Evolutionary conservation across 1,140 invertebrate species (phyloP).

Genomic region (Musca domestica): DNA sequence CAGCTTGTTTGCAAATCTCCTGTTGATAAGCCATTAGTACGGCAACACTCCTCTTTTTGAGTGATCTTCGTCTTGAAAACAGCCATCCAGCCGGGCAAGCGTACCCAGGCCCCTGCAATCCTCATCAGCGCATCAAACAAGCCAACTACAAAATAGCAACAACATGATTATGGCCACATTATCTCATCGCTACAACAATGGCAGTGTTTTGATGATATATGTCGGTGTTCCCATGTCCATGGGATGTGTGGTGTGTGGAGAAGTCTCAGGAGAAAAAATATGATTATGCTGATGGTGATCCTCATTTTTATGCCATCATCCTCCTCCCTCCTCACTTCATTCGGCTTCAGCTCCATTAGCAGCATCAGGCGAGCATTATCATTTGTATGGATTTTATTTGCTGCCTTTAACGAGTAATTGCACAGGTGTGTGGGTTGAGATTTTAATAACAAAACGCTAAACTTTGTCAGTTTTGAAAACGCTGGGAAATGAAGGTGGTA

Average conservation of each 20-base stretch:
- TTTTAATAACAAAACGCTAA: constrained; percentile 12
- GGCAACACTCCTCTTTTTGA: constrained; percentile 18
- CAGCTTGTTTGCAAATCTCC: constrained; percentile 14
- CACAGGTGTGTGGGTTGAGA: constrained; percentile 19
- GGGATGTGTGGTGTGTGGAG: neutral
- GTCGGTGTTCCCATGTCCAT: too few relatives aligned
- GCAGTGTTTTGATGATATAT: too few relatives aligned
- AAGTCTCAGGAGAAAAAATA: neutral
- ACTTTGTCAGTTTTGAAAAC: neutral
- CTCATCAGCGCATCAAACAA: too few relatives aligned
- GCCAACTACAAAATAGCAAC: too few relatives aligned
- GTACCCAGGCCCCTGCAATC: neutral
- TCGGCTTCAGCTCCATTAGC: neutral
- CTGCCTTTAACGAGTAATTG: constrained; percentile 3
- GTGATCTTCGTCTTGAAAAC: neutral
- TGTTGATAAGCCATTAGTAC: constrained; percentile 18
- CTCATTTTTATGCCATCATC: neutral
- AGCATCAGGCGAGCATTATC: neutral
- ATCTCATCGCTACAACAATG: too few relatives aligned
- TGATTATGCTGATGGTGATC: neutral
- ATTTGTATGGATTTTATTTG: constrained; percentile 15
- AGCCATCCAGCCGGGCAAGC: too few relatives aligned
- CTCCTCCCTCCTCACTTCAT: neutral
- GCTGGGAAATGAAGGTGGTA: too few relatives aligned
- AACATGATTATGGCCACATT: too few relatives aligned